A percentile compares a stretch with the other conserved stretches of the same genome.
Conservation (phyloP, 2,888 invertebrate genomes). For the Sericinus montela region DNA sequence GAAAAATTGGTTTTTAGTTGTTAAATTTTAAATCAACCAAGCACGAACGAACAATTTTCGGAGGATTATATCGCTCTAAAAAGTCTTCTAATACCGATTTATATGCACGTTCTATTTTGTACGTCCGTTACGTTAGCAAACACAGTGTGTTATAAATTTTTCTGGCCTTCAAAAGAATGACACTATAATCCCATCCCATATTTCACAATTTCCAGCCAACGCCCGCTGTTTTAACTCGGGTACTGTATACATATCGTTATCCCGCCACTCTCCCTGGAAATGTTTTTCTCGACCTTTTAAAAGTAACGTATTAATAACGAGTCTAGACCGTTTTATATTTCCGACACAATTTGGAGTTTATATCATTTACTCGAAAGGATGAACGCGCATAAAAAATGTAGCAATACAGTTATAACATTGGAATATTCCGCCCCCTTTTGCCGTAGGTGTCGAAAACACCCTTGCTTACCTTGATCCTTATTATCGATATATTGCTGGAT, state of each 20-base stretch:
- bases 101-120: conserved; percentile 27
- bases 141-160: conserved; percentile 56
- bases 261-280: conserved; percentile 22
- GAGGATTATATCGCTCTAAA: conserved; percentile 2
- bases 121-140: conserved; percentile 41
- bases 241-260: conserved; percentile 26
- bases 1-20: too few species aligned
- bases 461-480: too few species aligned
- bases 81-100: conserved; percentile 1
- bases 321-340: conserved; percentile 35
- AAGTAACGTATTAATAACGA: conserved; percentile 43
- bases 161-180: conserved; percentile 49
- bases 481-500: too few species aligned
- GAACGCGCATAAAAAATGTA: too few species aligned
- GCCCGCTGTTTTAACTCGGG: conserved; percentile 41
- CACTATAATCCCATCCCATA: conserved; percentile 57
- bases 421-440: too few species aligned
- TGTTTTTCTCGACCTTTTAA: conserved; percentile 29
- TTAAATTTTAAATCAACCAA: too few species aligned
- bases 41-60: not conserved
- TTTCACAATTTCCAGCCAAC: conserved; percentile 58
- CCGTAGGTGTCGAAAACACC: too few species aligned
- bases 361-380: conserved; percentile 27
- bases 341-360: conserved; percentile 24
- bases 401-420: too few species aligned